Evolutionary conservation across 2,888 invertebrate species (phyloP), one percentile per base, ranked within the genome.

Genomic region (Pyrochroa serraticornis): DNA sequence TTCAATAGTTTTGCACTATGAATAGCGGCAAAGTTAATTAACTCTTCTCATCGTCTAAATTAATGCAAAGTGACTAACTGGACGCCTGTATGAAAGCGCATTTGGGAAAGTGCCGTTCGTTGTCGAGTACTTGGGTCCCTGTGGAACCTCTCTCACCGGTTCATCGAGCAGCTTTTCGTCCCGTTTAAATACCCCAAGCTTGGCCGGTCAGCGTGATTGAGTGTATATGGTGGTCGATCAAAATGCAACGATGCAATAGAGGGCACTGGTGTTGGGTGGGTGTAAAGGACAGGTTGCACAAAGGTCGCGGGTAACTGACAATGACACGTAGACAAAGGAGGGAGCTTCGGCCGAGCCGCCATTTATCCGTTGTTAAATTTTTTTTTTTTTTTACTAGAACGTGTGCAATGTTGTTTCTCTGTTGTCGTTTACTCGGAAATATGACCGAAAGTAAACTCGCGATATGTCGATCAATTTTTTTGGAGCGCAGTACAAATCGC

Each of bases 271-370:
- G 63, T 46, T 59, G 65, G 67, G 69, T 66, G 67, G 69, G 68
- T 71, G 59, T 62, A 64, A 63, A 68, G 75, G 74, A 75, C 69
- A 74, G 78, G 77, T 75, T 71, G 69, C 69, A 79, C 78, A 78
- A 70, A 78, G 79, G 78, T 78, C 62, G 70, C 54, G 71, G 77
- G 76, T 74, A 69, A 69, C 69, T 75, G 75, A 87, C 87, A 87
- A 88, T 89, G 88, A 87, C 89, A 90, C 89, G 89, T 86, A 89
- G 88, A 89, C 89, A 89, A 86, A 85, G 85, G 86, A 87, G 84
- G 87, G 84, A 77, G 72, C 63, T 71, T 77, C 77, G 77, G 79
- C 79, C 79, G 79, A 80, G 80, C 80, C 79, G 79, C 78, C 78
- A 75, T 71, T 70, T 70, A 65, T 66, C 65, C 66, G 71, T 70